Conservation (phyloP, 2,888 invertebrate genomes). For the Entomobrya proxima region DNA sequence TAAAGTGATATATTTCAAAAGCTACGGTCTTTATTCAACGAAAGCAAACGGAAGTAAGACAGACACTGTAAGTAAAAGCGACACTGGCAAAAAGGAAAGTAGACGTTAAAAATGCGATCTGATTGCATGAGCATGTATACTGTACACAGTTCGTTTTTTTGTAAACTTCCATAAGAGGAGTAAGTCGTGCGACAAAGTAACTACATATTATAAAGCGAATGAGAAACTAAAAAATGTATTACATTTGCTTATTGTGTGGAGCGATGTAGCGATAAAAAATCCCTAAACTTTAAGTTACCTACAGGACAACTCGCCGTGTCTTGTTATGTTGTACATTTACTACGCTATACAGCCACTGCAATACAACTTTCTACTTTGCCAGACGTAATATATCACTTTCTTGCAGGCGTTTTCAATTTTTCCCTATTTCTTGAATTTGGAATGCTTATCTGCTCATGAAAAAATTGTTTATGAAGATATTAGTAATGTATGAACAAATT, state of each 20-base stretch:
- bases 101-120: background rate
- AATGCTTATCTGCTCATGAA: background rate
- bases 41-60: conserved; percentile 7
- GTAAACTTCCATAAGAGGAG: background rate
- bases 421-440: conserved; percentile 18
- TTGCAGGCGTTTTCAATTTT: conserved; percentile 50
- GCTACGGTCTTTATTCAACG: background rate
- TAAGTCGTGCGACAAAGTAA: conserved; percentile 23
- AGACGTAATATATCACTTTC: conserved; percentile 34
- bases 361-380: background rate
- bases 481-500: background rate
- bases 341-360: no score
- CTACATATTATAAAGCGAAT: background rate
- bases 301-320: no score
- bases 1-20: background rate
- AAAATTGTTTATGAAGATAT: conserved; percentile 7
- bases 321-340: no score
- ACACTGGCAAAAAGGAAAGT: background rate
- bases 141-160: background rate
- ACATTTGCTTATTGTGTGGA: background rate
- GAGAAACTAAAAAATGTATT: background rate
- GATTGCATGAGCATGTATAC: background rate
- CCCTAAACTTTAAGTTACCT: no score
- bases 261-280: no score
- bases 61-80: background rate